phyloP scores from a whole-genome alignment of 2,113 vertebrate genomes.

The Xenopus laevis region DNA sequence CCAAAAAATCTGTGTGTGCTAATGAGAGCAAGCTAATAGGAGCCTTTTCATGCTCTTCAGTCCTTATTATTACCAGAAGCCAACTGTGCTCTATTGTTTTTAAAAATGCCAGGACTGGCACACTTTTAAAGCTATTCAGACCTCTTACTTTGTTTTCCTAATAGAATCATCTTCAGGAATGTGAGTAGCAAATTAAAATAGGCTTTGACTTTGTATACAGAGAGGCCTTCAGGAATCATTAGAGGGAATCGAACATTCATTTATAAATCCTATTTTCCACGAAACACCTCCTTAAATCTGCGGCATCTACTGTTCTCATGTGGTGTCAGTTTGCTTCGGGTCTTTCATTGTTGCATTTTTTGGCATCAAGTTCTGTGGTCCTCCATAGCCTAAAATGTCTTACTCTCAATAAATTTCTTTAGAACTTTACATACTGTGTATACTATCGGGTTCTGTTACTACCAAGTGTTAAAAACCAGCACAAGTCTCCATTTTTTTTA shows the following conservation, averaged over 20 bases:
- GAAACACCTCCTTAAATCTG: not conserved
- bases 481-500: too few relatives aligned
- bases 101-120: not conserved
- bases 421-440: too few relatives aligned
- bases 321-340: too few relatives aligned
- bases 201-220: not conserved
- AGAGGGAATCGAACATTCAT: not conserved
- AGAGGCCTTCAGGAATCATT: not conserved
- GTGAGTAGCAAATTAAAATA: not conserved
- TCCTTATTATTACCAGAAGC: not conserved
- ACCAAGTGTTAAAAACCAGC: too few relatives aligned
- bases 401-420: too few relatives aligned
- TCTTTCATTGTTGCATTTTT: too few relatives aligned
- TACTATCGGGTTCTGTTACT: too few relatives aligned
- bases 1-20: not conserved
- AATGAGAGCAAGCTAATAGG: not conserved
- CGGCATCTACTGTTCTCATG: too few relatives aligned
- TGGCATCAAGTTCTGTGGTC: too few relatives aligned
- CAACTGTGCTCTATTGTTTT: not conserved
- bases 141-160: slow-evolving; percentile 1
- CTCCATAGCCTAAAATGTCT: too few relatives aligned
- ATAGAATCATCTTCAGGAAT: not conserved
- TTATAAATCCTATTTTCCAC: not conserved
- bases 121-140: not conserved
- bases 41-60: not conserved